Evolutionary conservation across 2,113 vertebrate genomes (phyloP), one percentile per base, ranked within the genome.

Genomic region (Ramphastos sulfuratus): DNA sequence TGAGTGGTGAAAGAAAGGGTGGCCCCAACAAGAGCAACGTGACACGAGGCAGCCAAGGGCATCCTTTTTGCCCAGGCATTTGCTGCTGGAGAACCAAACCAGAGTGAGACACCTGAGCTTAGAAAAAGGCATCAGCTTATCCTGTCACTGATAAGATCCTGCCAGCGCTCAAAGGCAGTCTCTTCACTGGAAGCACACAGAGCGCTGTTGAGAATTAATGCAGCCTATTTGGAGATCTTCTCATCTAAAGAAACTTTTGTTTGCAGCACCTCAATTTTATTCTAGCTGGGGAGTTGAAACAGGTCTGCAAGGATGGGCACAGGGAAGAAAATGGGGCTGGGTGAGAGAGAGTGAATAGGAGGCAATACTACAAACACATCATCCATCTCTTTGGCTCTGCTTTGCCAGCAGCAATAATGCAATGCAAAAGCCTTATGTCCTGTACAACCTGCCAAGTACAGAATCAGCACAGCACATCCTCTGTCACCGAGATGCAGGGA

Each of bases 331-430:
- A 69, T 28, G 59, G 56, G n/a, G 44, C 77, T 82, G 55, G 21
- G 61, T 84, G 85, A 93, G 64, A 70, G 65, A 58, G n/a, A 75
- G 15, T 20, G 37, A 86, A 96, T 85, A 90, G 78, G 84, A 92
- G 78, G 94, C 72, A 83, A 84, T 70, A 91, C 85, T 69, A 89
- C 92, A 90, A 92, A 95, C 85, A 96, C 85, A 94, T 80, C 92
- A 91, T 93, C 85, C 50, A 58, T 92, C 95, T 96, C 96, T 88
- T 81, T 37, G 80, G 76, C 87, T 97, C 71, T 4, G 81, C 61
- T 78, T 44, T 71, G 92, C 81, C 70, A 87, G 44, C 54, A 75
- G 85, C 63, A 46, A 85, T 94, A 94, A 80, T n/a, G 69, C 81
- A 92, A 92, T 89, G 86, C 76, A 79, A 85, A 83, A 77, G 30